Evolutionary conservation across 2,888 invertebrate species (phyloP).

Genomic region (Carcina quercana): DNA sequence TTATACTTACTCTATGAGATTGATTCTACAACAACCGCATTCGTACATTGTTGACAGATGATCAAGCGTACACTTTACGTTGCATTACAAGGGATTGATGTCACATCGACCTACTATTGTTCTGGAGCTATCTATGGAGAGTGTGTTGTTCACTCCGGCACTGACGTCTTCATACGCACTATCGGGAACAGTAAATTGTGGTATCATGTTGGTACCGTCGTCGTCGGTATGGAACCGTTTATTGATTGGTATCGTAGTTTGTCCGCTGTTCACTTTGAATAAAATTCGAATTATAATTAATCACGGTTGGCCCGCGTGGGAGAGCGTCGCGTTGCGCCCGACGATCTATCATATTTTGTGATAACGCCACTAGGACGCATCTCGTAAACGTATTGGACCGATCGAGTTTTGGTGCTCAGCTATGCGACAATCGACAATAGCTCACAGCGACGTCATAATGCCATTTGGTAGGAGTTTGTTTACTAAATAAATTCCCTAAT

Average conservation of each 20-base stretch:
- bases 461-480: conserved; percentile 30
- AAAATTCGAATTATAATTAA: conserved; percentile 76
- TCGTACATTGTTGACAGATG: conserved; percentile 25
- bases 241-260: conserved; percentile 74
- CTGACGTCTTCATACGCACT: conserved; percentile 68
- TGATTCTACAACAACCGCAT: not conserved
- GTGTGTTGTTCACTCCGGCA: conserved; percentile 47
- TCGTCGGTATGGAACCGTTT: conserved; percentile 70
- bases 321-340: conserved; percentile 60
- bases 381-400: conserved; percentile 60
- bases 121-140: conserved; percentile 47
- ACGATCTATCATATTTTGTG: conserved; percentile 74
- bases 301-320: conserved; percentile 68
- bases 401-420: conserved; percentile 49
- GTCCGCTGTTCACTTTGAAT: conserved; percentile 74
- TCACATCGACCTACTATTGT: conserved; percentile 60
- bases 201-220: conserved; percentile 68
- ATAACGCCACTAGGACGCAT: conserved; percentile 69
- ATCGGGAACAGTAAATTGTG: conserved; percentile 68
- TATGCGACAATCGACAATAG: conserved; percentile 53
- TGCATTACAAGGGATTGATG: conserved; percentile 39
- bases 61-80: conserved; percentile 28
- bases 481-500: too few relatives aligned
- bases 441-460: conserved; percentile 36
- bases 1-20: conserved; percentile 1